These are phyloP conservation scores for Rhinopomastus cyanomelas DNA, from an alignment of 2,113 vertebrate species.

Conservation along the genomic window DNA sequence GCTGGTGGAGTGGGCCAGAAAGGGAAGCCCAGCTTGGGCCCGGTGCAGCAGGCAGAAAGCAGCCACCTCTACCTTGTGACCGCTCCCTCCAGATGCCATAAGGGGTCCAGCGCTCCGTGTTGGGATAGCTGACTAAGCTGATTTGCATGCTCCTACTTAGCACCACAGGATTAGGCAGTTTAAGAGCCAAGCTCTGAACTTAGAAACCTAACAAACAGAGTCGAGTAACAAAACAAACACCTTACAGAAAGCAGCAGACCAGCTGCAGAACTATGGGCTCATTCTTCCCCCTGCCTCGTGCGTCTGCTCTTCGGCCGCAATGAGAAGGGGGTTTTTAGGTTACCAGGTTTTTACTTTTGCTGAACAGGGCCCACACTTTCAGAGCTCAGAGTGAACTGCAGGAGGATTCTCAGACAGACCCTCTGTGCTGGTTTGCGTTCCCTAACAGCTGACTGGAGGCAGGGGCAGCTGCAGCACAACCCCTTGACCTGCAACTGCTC, in stretches of 20 bases:
- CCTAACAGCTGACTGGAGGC: too few relatives aligned
- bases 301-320: not conserved
- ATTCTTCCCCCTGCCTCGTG: not conserved
- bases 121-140: slow-evolving; percentile 61
- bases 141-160: slow-evolving; percentile 69
- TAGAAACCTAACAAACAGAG: slow-evolving; percentile 55
- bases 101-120: slow-evolving; percentile 2
- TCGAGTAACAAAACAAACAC: slow-evolving; percentile 51
- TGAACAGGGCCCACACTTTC: not conserved
- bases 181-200: slow-evolving; percentile 47
- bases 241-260: not conserved
- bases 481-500: not conserved
- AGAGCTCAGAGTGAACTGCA: not conserved
- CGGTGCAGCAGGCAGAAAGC: not conserved
- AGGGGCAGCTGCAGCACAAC: too few relatives aligned
- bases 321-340: not conserved
- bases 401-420: not conserved
- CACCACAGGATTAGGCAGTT: slow-evolving; percentile 35
- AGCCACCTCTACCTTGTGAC: not conserved
- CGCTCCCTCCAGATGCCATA: slow-evolving; percentile 22
- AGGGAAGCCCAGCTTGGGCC: not conserved
- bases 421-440: not conserved
- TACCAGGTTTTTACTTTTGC: not conserved
- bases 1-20: not conserved
- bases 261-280: not conserved